A percentile compares a stretch with the other conserved stretches of the same genome.
phyloP scores from a whole-genome alignment of 92 coral and sea anemone genomes.

The Bergia sp. region DNA sequence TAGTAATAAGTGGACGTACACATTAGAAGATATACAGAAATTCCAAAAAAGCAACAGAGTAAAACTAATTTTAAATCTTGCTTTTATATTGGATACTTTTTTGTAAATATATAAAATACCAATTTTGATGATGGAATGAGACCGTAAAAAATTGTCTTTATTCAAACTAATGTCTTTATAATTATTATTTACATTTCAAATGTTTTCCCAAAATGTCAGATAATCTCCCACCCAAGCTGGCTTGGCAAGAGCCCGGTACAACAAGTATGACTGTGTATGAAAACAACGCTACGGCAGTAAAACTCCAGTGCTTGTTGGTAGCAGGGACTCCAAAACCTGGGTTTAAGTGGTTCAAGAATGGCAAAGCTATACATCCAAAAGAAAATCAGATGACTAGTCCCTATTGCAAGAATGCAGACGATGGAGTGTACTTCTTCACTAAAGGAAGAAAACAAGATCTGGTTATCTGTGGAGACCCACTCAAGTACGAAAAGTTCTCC shows the following conservation, averaged over 20 bases:
- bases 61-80: no score
- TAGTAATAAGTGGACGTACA: no score
- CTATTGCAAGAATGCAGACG: not conserved
- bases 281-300: slow-evolving; percentile 12
- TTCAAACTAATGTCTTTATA: no score
- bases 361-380: slow-evolving; percentile 5
- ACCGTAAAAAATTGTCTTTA: no score
- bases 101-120: no score
- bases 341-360: slow-evolving; percentile 24
- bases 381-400: not conserved
- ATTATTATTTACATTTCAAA: not conserved
- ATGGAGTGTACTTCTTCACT: slow-evolving; percentile 31
- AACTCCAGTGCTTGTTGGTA: slow-evolving; percentile 3
- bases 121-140: no score
- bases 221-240: slow-evolving; percentile 12
- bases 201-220: not conserved
- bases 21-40: no score
- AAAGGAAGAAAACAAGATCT: slow-evolving; percentile 25
- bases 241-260: slow-evolving; percentile 29
- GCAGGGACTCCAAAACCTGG: not conserved
- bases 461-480: slow-evolving; percentile 25
- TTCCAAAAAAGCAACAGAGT: no score
- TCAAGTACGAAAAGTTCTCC: slow-evolving; percentile 12
- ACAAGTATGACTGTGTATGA: slow-evolving; percentile 24
- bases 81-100: no score